These are phyloP conservation scores for Steinernema hermaphroditum DNA, from an alignment of 2,888 invertebrate genomes.

Conservation along the genomic window DNA sequence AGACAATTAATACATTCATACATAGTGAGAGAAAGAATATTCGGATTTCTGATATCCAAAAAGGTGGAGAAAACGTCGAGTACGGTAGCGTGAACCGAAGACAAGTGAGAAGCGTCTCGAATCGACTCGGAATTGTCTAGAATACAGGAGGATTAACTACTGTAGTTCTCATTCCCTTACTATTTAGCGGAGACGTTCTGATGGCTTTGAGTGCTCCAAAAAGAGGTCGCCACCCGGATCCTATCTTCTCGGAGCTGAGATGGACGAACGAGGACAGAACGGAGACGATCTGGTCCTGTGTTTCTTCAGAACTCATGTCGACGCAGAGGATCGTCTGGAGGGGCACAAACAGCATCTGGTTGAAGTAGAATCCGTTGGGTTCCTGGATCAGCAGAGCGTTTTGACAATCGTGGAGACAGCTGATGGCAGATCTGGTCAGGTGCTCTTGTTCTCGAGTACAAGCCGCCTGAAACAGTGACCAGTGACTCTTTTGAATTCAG, in stretches of 20 bases:
- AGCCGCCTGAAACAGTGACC: constrained; percentile 35
- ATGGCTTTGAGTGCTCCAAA: constrained; percentile 91
- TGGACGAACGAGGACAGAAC: constrained; percentile 94
- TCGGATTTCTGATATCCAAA: constrained; percentile 85
- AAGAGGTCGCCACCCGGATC: constrained; percentile 92
- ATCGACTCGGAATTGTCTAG: constrained; percentile 5
- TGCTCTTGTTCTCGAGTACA: constrained; percentile 79
- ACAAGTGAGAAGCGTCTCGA: constrained; percentile 1
- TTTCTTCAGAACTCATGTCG: constrained; percentile 88
- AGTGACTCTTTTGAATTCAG: no score
- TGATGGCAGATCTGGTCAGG: constrained; percentile 79
- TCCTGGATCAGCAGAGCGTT: constrained; percentile 80
- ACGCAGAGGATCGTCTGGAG: constrained; percentile 85
- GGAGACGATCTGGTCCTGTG: constrained; percentile 87
- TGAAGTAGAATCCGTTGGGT: constrained; percentile 47
- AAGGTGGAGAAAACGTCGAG: constrained; percentile 90
- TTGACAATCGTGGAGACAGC: constrained; percentile 86
- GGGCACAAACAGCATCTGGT: constrained; percentile 53
- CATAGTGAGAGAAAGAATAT: constrained; percentile 67
- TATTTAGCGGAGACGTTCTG: constrained; percentile 62
- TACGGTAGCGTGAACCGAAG: constrained; percentile 67
- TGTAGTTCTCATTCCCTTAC: not conserved
- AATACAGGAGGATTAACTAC: not conserved
- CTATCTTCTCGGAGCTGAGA: constrained; percentile 77
- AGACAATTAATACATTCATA: constrained; percentile 56